A percentile compares a stretch with the other conserved stretches of the same genome.
Evolutionary conservation across 2,888 invertebrate genomes (phyloP).

Genomic region (Scotopteryx bipunctaria): DNA sequence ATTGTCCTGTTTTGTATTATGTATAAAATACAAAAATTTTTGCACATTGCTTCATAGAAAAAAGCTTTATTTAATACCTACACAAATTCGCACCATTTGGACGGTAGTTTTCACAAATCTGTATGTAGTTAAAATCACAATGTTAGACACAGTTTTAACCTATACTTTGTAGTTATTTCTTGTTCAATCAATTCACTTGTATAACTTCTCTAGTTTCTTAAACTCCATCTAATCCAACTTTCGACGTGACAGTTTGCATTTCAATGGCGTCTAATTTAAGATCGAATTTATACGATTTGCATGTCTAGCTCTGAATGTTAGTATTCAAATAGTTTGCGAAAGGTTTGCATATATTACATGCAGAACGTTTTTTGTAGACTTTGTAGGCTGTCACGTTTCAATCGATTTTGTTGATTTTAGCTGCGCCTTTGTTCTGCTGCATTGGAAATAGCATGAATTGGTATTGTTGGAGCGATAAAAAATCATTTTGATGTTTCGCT

Average conservation of each 20-base stretch:
- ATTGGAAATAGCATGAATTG: conserved; percentile 16
- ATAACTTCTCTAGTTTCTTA: conserved; percentile 1
- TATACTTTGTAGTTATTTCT: no score
- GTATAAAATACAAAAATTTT: conserved; percentile 4
- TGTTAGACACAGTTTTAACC: conserved; percentile 30
- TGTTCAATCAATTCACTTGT: no score
- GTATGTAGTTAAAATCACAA: no score
- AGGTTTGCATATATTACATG: conserved; percentile 61
- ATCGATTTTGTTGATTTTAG: conserved; percentile 47
- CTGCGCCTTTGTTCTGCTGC: conserved; percentile 23
- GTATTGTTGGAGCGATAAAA: conserved; percentile 1
- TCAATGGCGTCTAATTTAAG: conserved; percentile 26
- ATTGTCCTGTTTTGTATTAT: not conserved
- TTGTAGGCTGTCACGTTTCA: conserved; percentile 39
- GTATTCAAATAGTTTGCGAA: conserved; percentile 57
- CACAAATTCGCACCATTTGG: conserved; percentile 77
- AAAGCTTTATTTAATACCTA: conserved; percentile 77
- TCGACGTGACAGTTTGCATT: conserved; percentile 14
- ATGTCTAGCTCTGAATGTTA: conserved; percentile 55
- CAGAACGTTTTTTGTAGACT: conserved; percentile 42
- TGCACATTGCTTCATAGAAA: conserved; percentile 23
- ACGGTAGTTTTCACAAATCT: conserved; percentile 38
- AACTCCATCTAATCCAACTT: conserved; percentile 7
- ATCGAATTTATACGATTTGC: conserved; percentile 47
- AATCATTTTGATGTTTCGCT: conserved; percentile 6